A percentile compares a stretch with the other conserved stretches of the same genome.
These are phyloP conservation scores for Emydoidea blandingii DNA, from an alignment of 2,797 vertebrate species.

Conservation along the genomic window DNA sequence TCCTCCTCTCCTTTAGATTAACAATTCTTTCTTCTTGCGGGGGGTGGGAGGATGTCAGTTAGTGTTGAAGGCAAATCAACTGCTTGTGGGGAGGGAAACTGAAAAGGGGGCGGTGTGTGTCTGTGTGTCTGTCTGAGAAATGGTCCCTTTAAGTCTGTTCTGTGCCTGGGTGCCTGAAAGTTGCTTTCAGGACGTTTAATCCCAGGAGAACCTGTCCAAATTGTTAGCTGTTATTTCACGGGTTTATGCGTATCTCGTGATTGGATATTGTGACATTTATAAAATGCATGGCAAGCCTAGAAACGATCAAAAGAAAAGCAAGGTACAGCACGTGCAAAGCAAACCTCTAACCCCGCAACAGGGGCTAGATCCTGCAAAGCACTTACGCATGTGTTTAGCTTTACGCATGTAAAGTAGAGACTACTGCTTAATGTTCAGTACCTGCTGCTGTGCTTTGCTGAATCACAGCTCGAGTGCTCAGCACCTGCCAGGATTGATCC, in stretches of 20 bases:
- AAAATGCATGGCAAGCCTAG: neutral
- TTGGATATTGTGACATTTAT: neutral
- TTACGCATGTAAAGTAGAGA: neutral
- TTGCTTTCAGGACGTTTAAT: neutral
- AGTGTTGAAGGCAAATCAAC: neutral
- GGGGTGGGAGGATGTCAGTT: conserved; percentile 11
- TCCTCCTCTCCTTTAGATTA: conserved; percentile 63
- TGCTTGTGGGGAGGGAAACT: neutral
- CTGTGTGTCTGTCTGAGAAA: neutral
- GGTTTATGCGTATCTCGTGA: neutral
- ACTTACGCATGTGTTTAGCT: neutral
- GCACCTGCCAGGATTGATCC: neutral
- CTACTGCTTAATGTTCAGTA: fast-evolving
- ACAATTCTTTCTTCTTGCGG: conserved; percentile 21
- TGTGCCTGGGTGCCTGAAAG: neutral
- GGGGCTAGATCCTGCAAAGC: neutral
- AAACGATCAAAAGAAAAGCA: neutral
- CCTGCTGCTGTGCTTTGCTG: neutral
- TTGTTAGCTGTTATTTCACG: neutral
- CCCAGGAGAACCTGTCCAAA: neutral
- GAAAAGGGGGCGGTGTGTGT: neutral
- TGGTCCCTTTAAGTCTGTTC: neutral
- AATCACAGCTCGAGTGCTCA: neutral
- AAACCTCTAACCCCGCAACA: too few species aligned
- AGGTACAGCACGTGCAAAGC: neutral